phyloP scores from a whole-genome alignment of 2,113 vertebrate species.

The Phocoena phocoena region DNA sequence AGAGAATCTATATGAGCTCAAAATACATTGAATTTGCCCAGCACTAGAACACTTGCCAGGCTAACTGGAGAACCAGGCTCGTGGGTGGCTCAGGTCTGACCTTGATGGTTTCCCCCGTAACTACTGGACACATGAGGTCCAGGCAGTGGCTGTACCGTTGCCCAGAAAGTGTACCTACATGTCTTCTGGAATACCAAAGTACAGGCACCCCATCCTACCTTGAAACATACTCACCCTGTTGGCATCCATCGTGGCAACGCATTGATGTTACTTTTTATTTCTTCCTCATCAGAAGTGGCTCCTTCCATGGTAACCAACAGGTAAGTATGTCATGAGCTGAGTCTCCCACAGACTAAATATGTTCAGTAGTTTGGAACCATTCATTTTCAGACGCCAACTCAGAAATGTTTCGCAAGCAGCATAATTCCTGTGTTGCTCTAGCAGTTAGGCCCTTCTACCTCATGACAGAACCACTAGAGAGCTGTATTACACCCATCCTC shows the following conservation, averaged over 20 bases:
- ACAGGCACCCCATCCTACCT: neutral
- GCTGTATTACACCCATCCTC: neutral
- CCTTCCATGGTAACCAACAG: neutral
- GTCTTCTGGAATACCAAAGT: neutral
- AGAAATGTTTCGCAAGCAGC: neutral
- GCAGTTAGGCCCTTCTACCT: neutral
- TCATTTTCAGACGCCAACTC: neutral
- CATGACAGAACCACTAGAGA: neutral
- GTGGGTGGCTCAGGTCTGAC: neutral
- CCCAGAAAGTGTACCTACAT: neutral
- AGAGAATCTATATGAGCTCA: neutral
- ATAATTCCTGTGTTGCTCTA: neutral
- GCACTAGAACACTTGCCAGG: neutral
- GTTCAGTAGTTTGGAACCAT: neutral
- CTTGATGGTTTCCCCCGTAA: neutral
- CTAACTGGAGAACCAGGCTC: neutral
- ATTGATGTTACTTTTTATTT: neutral
- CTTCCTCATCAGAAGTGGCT: neutral
- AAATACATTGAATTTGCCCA: neutral
- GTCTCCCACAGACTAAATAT: neutral
- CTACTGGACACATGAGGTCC: too few species aligned
- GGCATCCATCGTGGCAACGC: neutral
- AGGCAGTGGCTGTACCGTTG: neutral
- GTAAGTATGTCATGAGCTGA: neutral
- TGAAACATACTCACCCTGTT: rapidly evolving